Conservation (phyloP, 2,888 invertebrate species). For the Acanthosepion pharaonis region DNA sequence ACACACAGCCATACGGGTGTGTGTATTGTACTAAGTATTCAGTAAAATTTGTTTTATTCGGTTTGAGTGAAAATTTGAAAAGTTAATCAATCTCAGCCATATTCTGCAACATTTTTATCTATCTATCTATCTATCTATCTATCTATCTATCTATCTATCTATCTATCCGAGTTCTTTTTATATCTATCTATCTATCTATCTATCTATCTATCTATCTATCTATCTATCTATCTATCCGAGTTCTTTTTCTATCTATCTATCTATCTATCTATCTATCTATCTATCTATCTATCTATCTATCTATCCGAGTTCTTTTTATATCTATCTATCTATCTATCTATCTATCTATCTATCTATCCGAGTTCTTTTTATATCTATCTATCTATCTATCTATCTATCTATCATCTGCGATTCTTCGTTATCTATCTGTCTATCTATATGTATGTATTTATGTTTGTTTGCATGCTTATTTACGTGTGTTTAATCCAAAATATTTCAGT, state of each 20-base stretch:
- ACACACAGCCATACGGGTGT: too few species aligned
- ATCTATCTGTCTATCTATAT: background rate
- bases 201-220: background rate
- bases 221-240: background rate
- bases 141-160: background rate
- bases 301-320: too few species aligned
- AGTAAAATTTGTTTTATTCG: too few species aligned
- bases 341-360: background rate
- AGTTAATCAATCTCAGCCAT: too few species aligned
- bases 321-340: background rate
- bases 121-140: background rate
- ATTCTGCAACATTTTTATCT: background rate
- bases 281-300: background rate
- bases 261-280: background rate
- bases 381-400: background rate
- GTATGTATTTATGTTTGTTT: background rate
- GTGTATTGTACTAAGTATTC: too few species aligned
- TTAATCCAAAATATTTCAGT: background rate
- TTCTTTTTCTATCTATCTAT: background rate
- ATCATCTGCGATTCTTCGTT: too few species aligned
- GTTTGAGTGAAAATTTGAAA: too few species aligned
- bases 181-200: background rate
- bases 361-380: too few species aligned
- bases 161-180: too few species aligned
- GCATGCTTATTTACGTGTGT: too few species aligned